phyloP scores from a whole-genome alignment of 2,797 vertebrate genomes.

The Centropyge bicolor region DNA sequence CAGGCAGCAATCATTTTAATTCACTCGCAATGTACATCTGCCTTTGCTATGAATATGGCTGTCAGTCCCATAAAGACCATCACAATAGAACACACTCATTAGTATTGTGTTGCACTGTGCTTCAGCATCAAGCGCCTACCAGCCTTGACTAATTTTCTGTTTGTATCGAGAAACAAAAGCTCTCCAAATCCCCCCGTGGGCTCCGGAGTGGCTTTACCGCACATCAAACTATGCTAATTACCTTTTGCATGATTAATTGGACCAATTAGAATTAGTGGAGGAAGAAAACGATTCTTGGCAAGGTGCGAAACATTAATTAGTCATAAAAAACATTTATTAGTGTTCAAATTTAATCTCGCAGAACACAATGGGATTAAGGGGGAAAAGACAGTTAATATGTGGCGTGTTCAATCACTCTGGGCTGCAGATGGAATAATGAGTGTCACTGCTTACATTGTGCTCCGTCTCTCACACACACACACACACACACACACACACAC shows the following conservation, averaged over 20 bases:
- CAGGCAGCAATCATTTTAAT: constrained; percentile 58
- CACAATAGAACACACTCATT: constrained; percentile 81
- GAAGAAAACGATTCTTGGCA: constrained; percentile 87
- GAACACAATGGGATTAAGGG: constrained; percentile 84
- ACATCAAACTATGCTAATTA: constrained; percentile 89
- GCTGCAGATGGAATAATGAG: constrained; percentile 79
- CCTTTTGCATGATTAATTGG: constrained; percentile 89
- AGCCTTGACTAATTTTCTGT: constrained; percentile 87
- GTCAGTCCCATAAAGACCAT: constrained; percentile 77
- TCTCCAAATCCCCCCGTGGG: constrained; percentile 80
- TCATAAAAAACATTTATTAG: constrained; percentile 86
- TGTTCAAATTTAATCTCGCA: constrained; percentile 85
- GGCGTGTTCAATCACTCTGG: constrained; percentile 78
- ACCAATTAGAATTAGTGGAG: constrained; percentile 88
- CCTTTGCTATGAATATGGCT: constrained; percentile 75
- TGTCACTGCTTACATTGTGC: constrained; percentile 74
- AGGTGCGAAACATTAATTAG: constrained; percentile 89
- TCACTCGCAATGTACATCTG: constrained; percentile 61
- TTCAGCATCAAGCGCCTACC: constrained; percentile 76
- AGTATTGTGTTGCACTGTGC: constrained; percentile 80
- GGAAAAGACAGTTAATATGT: constrained; percentile 83
- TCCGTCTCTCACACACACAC: constrained; percentile 39
- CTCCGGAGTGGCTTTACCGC: constrained; percentile 82
- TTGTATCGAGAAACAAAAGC: constrained; percentile 85
- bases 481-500: constrained; percentile 29